Conservation (phyloP, 2,888 invertebrate species). For the Empis stercorea region DNA sequence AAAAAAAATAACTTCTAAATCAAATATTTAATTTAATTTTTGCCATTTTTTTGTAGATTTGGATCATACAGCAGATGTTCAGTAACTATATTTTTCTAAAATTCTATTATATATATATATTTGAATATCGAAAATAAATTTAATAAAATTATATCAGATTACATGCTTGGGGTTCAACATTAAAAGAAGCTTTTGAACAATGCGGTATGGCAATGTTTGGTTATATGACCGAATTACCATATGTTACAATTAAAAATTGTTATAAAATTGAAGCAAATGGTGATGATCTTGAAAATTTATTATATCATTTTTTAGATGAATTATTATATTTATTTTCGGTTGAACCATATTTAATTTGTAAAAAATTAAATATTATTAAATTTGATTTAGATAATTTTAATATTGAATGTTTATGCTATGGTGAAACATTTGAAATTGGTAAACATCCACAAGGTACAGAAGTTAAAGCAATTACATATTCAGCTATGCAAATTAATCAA, state of each 20-base stretch:
- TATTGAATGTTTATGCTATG: slow-evolving; percentile 69
- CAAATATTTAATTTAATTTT: too few relatives aligned
- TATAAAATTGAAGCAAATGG: slow-evolving; percentile 78
- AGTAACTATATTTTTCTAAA: slow-evolving; percentile 48
- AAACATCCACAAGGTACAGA: slow-evolving; percentile 97
- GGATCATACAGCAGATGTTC: slow-evolving; percentile 98
- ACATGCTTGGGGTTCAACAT: slow-evolving; percentile 80
- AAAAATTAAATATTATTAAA: slow-evolving; percentile 75
- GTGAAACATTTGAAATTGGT: slow-evolving; percentile 85
- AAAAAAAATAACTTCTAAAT: too few relatives aligned
- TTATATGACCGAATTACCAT: slow-evolving; percentile 87
- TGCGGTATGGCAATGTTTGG: slow-evolving; percentile 93
- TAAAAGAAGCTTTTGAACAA: slow-evolving; percentile 88
- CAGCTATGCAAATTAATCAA: slow-evolving; percentile 90
- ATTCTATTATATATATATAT: too few relatives aligned
- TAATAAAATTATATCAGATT: slow-evolving; percentile 42
- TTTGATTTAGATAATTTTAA: slow-evolving; percentile 72
- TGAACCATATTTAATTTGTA: slow-evolving; percentile 79
- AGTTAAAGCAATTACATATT: slow-evolving; percentile 98
- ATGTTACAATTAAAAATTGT: slow-evolving; percentile 66
- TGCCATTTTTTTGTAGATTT: too few relatives aligned
- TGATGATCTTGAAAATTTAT: slow-evolving; percentile 73
- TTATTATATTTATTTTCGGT: slow-evolving; percentile 82
- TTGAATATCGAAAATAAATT: too few relatives aligned
- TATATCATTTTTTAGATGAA: slow-evolving; percentile 92